These are phyloP conservation scores for Leptosomus discolor DNA, from an alignment of 2,113 vertebrate genomes.

Conservation along the genomic window DNA sequence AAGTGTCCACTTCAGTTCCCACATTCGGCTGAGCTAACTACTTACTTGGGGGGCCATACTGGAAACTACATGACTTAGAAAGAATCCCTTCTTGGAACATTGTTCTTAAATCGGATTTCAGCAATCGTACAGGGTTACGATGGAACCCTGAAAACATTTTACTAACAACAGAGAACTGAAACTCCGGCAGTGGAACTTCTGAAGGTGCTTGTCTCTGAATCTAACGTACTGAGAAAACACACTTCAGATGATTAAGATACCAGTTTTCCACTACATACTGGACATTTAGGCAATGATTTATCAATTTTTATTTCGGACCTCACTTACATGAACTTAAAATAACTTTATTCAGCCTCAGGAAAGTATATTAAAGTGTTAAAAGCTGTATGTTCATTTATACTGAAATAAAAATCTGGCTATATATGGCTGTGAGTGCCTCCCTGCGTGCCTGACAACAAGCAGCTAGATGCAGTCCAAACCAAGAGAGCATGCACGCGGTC, in stretches of 20 bases:
- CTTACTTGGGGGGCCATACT: neutral
- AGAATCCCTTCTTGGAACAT: neutral
- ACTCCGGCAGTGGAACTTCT: neutral
- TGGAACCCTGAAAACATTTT: neutral
- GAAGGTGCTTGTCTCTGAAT: neutral
- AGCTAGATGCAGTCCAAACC: neutral
- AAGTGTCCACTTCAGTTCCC: neutral
- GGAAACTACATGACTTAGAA: neutral
- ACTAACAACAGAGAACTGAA: neutral
- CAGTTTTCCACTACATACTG: neutral
- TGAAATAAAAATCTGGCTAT: neutral
- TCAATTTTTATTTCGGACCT: neutral
- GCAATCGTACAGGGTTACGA: neutral
- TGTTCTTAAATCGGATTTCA: neutral
- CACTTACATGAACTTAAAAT: neutral
- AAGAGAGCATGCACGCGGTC: neutral
- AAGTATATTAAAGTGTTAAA: neutral
- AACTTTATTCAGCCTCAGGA: neutral
- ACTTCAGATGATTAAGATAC: neutral
- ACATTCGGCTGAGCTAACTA: neutral
- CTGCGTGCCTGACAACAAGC: neutral
- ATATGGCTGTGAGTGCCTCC: neutral
- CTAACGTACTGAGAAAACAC: neutral
- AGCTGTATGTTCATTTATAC: neutral
- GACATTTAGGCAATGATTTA: neutral